Evolutionary conservation across 2,113 vertebrate genomes (phyloP), one percentile per base, ranked within the genome.

Genomic region (Hyperopisus bebe): DNA sequence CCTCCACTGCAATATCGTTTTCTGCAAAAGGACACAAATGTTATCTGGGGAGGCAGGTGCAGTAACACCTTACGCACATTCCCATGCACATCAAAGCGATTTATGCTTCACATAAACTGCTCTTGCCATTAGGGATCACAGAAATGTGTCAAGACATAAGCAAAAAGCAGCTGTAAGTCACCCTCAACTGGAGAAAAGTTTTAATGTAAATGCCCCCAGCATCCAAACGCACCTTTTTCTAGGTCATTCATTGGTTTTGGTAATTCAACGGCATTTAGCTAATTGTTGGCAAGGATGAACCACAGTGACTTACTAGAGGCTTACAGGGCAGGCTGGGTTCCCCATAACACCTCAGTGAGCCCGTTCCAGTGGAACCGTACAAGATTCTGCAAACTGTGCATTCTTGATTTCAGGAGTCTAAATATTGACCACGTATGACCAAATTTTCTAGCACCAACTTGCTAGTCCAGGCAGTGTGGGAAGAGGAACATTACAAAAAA

Each of bases 161-260:
- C 74, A 42, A 35, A 80, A 35, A 27, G n/a, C n/a, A 31, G 62
- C 62, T 3, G 3, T 66, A 42, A 80, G 74, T 80, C 74, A 80
- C 74, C 31, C 74, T 80, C 31, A 80, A 39, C 74, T 42, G 39
- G 74, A 80, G 35, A 80, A 80, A 42, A 19, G 74, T 80, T 74
- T 74, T 35, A 74, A 74, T 74, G 27, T 27, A 74, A 74, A 15
- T 80, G 74, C 35, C 35, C 35, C 31, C 74, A 19, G 35, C 74
- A 80, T 15, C 74, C 74, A 42, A 42, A 80, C 7, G 2, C 74
- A 80, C n/a, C 74, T 80, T 80, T 42, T 80, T 42, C 74, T 42
- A 80, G 74, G 74, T 80, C 35, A 80, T 80, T 80, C 74, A 80
- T 42, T 42, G 74, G 74, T 35, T 80, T 80, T 80, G 74, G 74